Base-by-base conservation (phyloP, 2,888 invertebrate genomes). In the Ceriagrion tenellum region DNA sequence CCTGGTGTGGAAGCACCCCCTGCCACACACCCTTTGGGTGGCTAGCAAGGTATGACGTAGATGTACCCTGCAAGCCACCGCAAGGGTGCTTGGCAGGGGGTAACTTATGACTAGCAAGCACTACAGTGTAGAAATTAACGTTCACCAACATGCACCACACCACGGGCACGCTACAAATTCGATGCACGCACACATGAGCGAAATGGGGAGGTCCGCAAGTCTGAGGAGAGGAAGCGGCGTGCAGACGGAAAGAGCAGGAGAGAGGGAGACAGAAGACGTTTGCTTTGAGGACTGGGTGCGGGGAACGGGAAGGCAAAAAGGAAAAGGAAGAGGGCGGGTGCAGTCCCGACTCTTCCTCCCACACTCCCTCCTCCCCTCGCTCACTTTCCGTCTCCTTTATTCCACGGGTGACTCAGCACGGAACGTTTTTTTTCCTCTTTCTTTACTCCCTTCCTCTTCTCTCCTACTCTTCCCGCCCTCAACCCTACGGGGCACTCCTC, bases 401-500 rank as follows among this genome's bases (percentile, higher is more conserved):
- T 81, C 81, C 81, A 81, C 81, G 81, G 81, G 35, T 81, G 81
- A 81, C 81, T 81, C 81, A 81, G 81, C 81, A 81, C 26, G n/a
- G 81, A 23, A 8, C 26, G 6, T 10, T 26, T 69, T n/a, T 69
- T 69, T 26, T n/a, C n/a, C n/a, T n/a, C n/a, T 69, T 69, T 26
- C 23, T 26, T 69, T 26, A 0, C 81, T 16, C 81, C 81, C 30
- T n/a, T 69, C 69, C 26, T 12, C 69, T 10, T 3, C 26, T 6
- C 63, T 1, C 26, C 69, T 20, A 59, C 59, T 69, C 69, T 18
- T 18, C 59, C 59, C 59, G 0, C 12, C 59, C 59, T 16, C 59
- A 18, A 59, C 69, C 69, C n/a, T 26, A 4, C 47, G 47, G 47
- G 69, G 26, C 69, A 69, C 81, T 81, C 81, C 81, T 81, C 81